phyloP scores from a whole-genome alignment of 2,797 vertebrate species.

The Mionectes olivaceus region DNA sequence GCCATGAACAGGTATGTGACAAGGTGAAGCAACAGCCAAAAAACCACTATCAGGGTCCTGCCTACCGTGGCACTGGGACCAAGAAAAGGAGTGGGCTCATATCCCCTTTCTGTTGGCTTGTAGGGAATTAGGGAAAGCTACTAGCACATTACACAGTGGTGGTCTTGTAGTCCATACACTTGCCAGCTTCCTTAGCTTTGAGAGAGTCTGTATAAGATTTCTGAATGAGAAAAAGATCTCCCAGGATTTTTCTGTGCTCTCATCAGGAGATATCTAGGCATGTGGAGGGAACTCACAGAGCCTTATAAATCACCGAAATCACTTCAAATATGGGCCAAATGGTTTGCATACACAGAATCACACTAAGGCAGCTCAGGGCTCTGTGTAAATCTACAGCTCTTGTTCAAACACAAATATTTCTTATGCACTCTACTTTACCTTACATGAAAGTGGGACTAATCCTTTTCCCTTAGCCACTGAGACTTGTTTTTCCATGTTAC shows the following conservation, averaged over 20 bases:
- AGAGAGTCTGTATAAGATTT: neutral
- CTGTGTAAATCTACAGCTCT: neutral
- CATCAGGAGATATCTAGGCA: neutral
- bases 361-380: neutral
- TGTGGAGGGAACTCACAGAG: neutral
- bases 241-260: neutral
- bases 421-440: neutral
- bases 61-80: neutral
- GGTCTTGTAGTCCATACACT: neutral
- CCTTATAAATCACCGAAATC: neutral
- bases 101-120: neutral
- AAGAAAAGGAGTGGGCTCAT: neutral
- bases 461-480: neutral
- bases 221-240: neutral
- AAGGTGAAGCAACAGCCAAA: neutral
- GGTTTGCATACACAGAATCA: neutral
- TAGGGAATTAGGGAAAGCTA: neutral
- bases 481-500: neutral
- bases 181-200: neutral
- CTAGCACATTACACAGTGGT: neutral
- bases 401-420: neutral
- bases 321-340: neutral
- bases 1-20: neutral
- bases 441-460: neutral
- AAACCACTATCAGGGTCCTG: neutral